Conservation (phyloP, 2,113 vertebrate genomes). For the Micronycteris hirsuta region DNA sequence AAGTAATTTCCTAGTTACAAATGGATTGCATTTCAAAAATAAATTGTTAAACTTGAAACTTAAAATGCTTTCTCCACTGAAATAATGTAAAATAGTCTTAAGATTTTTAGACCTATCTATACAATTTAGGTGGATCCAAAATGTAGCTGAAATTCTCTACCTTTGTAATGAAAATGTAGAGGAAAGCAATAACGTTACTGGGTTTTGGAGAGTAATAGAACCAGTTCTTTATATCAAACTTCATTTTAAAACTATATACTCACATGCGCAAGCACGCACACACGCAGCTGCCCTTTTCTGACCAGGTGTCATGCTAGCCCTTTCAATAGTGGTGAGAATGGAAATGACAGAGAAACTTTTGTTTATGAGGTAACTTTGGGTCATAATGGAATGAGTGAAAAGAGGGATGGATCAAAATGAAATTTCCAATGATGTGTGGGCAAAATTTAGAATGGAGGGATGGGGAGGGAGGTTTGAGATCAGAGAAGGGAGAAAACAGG, state of each 20-base stretch:
- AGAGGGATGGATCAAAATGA: background rate
- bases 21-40: constrained; percentile 10
- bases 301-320: background rate
- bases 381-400: background rate
- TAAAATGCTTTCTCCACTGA: background rate
- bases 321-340: background rate
- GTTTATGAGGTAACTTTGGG: background rate
- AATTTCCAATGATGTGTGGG: background rate
- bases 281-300: background rate
- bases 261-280: no score
- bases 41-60: constrained; percentile 23
- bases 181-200: background rate
- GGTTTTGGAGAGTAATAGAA: background rate
- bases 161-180: background rate
- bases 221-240: background rate
- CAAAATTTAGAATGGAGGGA: background rate
- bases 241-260: background rate
- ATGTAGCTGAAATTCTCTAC: background rate
- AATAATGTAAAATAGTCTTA: background rate
- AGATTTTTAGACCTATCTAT: background rate
- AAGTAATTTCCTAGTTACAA: background rate
- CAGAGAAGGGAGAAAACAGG: background rate
- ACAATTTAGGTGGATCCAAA: constrained; percentile 12
- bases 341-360: background rate
- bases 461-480: background rate